Base-by-base conservation (phyloP, 2,797 vertebrate genomes). In the Acrocephalus scirpaceus region DNA sequence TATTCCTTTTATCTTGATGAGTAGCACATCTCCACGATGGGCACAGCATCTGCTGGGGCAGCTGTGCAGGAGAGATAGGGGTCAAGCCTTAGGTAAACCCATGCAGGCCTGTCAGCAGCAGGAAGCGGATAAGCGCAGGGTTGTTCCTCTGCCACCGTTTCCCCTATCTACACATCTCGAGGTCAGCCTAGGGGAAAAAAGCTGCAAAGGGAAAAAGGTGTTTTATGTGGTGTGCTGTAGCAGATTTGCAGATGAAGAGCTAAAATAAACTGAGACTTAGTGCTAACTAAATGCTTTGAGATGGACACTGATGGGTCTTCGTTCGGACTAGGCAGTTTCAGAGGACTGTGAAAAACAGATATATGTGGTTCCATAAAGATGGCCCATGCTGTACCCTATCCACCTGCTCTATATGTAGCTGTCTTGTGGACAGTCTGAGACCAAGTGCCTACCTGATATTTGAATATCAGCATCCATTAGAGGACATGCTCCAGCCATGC, bases 1-100 rank as follows among this genome's bases (percentile, higher is more conserved):
- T 95, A 76, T 7, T 94, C 88, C 90, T 95, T 95, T 96, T 93
- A 96, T 95, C 96, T 96, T 94, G 93, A 97, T 95, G 86, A 95
- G 90, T 58, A 89, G 92, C 80, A 73, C 90, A 91, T 95, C 95
- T 95, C 81, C 74, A 86, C 2, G 32, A 69, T 65, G 95, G 90
- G 80, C 78, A 87, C 48, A 79, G 90, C 88, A 87, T 92, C 92
- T 95, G 92, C 88, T 73, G 80, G 90, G 90, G 89, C 85, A 96
- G 93, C 88, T 94, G 91, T 91, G 79, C 56, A 32, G 65, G 70
- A 95, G 76, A 93, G 92, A 95, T 72, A 94, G 94, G 83, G 93
- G 94, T 94, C 96, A 95, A 97, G 91, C 50, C 71, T 72, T 47
- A 73, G 71, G 87, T 88, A 93, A 90, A 66, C 30, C 88, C 88